Evolutionary conservation across 2,888 invertebrate genomes (phyloP).

Genomic region (Hedya salicella): DNA sequence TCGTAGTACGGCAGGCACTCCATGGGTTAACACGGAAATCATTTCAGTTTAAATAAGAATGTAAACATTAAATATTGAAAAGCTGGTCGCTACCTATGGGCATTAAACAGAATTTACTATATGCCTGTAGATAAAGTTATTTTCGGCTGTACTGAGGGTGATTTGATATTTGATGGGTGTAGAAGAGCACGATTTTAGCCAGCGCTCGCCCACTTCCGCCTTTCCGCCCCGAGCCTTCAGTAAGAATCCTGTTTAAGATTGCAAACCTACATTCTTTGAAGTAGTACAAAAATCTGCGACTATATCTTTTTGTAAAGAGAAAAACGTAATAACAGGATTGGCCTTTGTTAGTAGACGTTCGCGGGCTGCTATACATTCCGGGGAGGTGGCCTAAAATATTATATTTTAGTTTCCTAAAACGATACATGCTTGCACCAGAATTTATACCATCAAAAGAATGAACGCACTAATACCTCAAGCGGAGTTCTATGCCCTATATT

Average conservation of each 20-base stretch:
- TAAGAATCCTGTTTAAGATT: constrained; percentile 32
- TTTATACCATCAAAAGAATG: neutral
- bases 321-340: constrained; percentile 39
- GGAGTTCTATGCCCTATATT: too few species aligned
- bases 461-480: too few species aligned
- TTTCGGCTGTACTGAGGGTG: neutral
- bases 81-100: too few species aligned
- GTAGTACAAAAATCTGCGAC: constrained; percentile 23
- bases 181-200: constrained; percentile 26
- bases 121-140: neutral
- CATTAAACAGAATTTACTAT: neutral
- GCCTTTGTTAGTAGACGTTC: constrained; percentile 31
- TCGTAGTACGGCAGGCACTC: too few species aligned
- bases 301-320: constrained; percentile 24
- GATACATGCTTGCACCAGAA: neutral
- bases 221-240: constrained; percentile 27
- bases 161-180: constrained; percentile 1
- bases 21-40: neutral
- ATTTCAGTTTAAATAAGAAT: neutral
- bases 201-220: constrained; percentile 28
- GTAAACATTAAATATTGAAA: too few species aligned
- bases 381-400: neutral
- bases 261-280: constrained; percentile 40
- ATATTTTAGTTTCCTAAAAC: neutral
- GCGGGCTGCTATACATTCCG: constrained; percentile 10